Conservation (phyloP, 2,888 invertebrate genomes). For the Acanthococcus lagerstroemiae region DNA sequence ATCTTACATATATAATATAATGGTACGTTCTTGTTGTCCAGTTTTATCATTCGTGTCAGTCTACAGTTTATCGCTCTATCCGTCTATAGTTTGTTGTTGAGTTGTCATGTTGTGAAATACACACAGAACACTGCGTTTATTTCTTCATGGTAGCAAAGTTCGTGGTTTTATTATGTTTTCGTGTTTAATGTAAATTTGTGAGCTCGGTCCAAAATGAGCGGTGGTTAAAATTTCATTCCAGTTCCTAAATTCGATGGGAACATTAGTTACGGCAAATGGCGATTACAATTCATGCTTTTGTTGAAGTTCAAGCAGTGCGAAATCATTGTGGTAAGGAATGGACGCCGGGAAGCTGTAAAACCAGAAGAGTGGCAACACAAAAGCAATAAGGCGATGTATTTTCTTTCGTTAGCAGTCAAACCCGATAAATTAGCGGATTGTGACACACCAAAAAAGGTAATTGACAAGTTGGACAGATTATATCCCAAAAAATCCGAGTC, state of each 20-base stretch:
- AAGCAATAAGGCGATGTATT: background rate
- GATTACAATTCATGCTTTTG: background rate
- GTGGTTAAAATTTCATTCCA: background rate
- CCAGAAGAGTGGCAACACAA: background rate
- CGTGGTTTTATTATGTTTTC: no score
- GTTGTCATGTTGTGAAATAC: no score
- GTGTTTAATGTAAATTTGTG: no score
- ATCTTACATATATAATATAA: no score
- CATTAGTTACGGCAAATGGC: background rate
- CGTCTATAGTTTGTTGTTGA: no score
- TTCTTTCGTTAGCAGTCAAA: background rate
- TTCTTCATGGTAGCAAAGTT: no score
- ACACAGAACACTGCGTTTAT: no score
- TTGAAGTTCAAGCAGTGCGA: background rate
- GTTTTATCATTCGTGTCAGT: no score
- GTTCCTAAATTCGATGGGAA: background rate
- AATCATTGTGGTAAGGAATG: background rate
- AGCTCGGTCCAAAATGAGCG: no score
- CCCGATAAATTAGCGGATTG: background rate
- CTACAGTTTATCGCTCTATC: no score
- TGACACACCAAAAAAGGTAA: background rate
- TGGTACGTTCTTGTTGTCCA: no score
- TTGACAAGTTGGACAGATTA: background rate
- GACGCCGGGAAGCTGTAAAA: background rate
- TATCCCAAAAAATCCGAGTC: background rate